A percentile compares a stretch with the other conserved stretches of the same genome.
Evolutionary conservation across 37 sponge, comb jelly and placozoan genomes (phyloP).

Genomic region (Hexactinellida sp.): DNA sequence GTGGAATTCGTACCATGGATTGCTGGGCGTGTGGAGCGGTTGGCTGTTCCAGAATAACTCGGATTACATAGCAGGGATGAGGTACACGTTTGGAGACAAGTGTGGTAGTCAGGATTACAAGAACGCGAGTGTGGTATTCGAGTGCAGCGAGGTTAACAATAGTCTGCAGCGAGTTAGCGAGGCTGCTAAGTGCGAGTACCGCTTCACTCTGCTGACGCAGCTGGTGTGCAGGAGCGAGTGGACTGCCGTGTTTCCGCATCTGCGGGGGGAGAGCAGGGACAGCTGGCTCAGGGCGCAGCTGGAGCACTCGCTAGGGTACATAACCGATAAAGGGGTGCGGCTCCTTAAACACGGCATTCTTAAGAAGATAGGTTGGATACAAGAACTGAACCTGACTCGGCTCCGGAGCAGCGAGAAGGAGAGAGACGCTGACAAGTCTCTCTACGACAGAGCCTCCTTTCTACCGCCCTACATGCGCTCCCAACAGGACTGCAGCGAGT

Average conservation of each 20-base stretch:
- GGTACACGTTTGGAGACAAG: background rate
- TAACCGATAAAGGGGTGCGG: background rate
- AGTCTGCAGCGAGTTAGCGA: background rate
- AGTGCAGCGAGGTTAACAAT: background rate
- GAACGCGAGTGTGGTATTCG: background rate
- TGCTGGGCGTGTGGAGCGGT: background rate
- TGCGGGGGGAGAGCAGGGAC: background rate
- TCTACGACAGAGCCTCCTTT: background rate
- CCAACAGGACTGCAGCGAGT: background rate
- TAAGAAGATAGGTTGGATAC: constrained; percentile 9
- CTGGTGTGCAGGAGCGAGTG: background rate
- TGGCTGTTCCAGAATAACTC: background rate
- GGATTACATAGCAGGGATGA: background rate
- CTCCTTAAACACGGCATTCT: background rate
- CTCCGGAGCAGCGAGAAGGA: background rate
- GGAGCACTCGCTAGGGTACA: background rate
- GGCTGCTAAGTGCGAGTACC: background rate
- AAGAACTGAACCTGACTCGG: background rate
- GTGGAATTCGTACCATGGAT: constrained; percentile 2
- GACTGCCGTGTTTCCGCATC: background rate
- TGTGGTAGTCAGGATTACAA: background rate
- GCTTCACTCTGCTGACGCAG: background rate
- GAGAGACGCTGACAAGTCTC: background rate
- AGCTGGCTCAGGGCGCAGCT: background rate
- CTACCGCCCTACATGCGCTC: background rate